Percentiles rank a stretch among this genome's conserved stretches.
phyloP scores from a whole-genome alignment of 2,888 invertebrate species.

The Tetranychus piercei region DNA sequence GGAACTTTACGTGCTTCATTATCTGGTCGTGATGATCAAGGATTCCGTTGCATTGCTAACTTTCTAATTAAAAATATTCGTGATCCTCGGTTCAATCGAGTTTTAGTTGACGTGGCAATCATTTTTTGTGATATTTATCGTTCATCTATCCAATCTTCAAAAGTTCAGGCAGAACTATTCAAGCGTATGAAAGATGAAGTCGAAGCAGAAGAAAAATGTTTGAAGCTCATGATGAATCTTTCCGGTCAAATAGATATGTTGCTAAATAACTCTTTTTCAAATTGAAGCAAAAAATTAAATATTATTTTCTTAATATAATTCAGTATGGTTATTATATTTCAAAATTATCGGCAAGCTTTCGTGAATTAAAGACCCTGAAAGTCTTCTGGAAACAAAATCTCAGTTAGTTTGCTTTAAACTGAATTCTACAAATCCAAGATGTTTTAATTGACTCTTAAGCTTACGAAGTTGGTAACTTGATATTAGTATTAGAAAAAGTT shows the following conservation, averaged over 20 bases:
- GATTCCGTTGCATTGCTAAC: slow-evolving; percentile 46
- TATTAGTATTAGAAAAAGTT: no score
- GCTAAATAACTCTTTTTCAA: not conserved
- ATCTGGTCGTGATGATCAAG: slow-evolving; percentile 48
- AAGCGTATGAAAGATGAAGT: not conserved
- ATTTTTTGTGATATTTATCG: slow-evolving; percentile 42
- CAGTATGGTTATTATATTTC: not conserved
- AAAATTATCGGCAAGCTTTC: no score
- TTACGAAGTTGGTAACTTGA: no score
- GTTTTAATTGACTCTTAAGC: no score
- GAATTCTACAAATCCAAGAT: no score
- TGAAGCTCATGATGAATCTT: not conserved
- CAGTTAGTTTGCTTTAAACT: no score
- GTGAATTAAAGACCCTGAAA: no score
- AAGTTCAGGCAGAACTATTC: not conserved
- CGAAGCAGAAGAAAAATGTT: not conserved
- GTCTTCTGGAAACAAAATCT: no score
- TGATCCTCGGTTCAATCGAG: slow-evolving; percentile 51
- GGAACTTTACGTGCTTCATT: slow-evolving; percentile 57
- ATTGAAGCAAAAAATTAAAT: not conserved
- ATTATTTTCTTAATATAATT: not conserved
- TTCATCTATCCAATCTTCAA: slow-evolving; percentile 13
- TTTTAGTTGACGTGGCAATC: slow-evolving; percentile 53
- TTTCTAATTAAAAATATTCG: slow-evolving; percentile 57
- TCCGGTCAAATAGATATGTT: slow-evolving; percentile 5